These are phyloP conservation scores for Polietes domitor DNA, from an alignment of 2,888 invertebrate genomes.

Conservation along the genomic window DNA sequence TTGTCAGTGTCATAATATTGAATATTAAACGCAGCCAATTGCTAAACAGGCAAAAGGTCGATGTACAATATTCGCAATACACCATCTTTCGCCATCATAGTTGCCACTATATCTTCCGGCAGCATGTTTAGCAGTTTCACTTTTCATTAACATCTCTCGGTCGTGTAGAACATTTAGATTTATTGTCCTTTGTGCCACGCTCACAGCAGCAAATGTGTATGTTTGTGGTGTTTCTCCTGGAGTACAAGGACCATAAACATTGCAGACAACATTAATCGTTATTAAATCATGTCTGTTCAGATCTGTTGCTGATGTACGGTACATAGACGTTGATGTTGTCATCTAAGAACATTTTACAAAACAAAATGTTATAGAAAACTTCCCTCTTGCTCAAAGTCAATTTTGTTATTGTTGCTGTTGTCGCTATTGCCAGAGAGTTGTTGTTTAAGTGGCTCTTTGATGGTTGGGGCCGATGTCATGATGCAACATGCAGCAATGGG, in stretches of 20 bases:
- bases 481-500: constrained; percentile 7
- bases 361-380: constrained; percentile 9
- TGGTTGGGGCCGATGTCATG: neutral
- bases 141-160: neutral
- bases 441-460: constrained; percentile 17
- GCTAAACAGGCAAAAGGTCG: too few species aligned
- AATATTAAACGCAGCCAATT: too few species aligned
- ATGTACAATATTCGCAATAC: too few species aligned
- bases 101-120: neutral
- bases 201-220: neutral
- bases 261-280: constrained; percentile 63
- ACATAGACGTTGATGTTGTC: constrained; percentile 31
- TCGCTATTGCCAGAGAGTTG: neutral
- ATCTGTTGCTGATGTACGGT: constrained; percentile 40
- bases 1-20: too few species aligned
- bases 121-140: neutral
- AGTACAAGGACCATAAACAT: neutral
- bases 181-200: neutral
- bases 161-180: neutral
- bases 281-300: constrained; percentile 45
- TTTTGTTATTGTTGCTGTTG: neutral
- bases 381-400: neutral
- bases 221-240: neutral
- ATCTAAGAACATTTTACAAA: constrained; percentile 5
- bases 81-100: too few species aligned